Evolutionary conservation across 92 coral and sea anemone species (phyloP).

Genomic region (Metridium senile): DNA sequence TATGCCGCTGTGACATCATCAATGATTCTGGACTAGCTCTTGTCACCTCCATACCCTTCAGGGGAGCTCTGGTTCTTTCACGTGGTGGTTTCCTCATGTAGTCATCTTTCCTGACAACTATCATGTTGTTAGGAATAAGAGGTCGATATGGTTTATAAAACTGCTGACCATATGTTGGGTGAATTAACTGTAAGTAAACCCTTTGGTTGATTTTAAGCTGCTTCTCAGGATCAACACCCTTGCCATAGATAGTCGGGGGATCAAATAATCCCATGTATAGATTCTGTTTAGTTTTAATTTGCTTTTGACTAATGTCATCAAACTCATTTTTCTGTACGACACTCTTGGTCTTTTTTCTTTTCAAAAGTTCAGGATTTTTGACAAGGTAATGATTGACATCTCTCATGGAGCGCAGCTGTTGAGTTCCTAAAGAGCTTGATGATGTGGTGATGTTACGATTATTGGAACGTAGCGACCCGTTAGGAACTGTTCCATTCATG

Average conservation of each 20-base stretch:
- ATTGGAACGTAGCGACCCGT: constrained; percentile 15
- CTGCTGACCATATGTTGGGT: constrained; percentile 74
- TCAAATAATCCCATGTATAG: constrained; percentile 85
- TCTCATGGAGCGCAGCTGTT: constrained; percentile 64
- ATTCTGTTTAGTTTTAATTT: constrained; percentile 89
- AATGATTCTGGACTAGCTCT: constrained; percentile 7
- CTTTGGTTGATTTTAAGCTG: constrained; percentile 81
- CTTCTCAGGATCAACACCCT: constrained; percentile 66
- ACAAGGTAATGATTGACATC: constrained; percentile 71
- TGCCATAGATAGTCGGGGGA: constrained; percentile 71
- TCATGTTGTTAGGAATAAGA: constrained; percentile 42
- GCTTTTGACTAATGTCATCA: constrained; percentile 65
- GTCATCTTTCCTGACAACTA: constrained; percentile 78
- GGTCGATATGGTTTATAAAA: constrained; percentile 26
- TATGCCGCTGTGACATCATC: not conserved
- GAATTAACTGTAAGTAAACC: constrained; percentile 79
- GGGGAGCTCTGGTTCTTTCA: constrained; percentile 16
- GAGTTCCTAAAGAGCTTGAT: constrained; percentile 19
- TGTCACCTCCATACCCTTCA: constrained; percentile 12
- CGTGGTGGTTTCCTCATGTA: constrained; percentile 27
- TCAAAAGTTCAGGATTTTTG: constrained; percentile 64
- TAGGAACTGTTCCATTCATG: constrained; percentile 26
- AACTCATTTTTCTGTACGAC: constrained; percentile 29
- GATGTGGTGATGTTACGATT: constrained; percentile 9
- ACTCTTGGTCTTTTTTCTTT: constrained; percentile 52